phyloP scores from a whole-genome alignment of 2,797 vertebrate genomes.

The Echiichthys vipera region DNA sequence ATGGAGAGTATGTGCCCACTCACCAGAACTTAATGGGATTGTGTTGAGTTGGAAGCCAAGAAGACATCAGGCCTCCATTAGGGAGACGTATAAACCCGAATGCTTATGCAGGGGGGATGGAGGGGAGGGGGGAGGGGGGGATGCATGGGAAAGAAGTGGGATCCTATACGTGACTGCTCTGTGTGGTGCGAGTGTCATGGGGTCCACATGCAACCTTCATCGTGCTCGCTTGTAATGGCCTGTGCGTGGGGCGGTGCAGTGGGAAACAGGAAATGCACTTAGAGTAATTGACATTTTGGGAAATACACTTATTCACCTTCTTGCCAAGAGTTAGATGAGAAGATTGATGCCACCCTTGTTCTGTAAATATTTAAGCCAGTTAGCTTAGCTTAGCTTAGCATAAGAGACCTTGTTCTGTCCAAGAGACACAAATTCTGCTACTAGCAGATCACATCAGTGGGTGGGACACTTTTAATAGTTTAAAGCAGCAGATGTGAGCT shows the following conservation, averaged over 20 bases:
- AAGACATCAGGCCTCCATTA: constrained; percentile 81
- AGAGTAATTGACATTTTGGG: not conserved
- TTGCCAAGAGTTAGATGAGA: not conserved
- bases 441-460: too few relatives aligned
- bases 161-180: constrained; percentile 9
- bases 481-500: not conserved
- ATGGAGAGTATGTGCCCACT: constrained; percentile 64
- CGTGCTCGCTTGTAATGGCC: not conserved
- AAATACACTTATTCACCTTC: not conserved
- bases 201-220: not conserved
- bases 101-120: constrained; percentile 48
- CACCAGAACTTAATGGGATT: constrained; percentile 79
- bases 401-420: too few relatives aligned
- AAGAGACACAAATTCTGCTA: too few relatives aligned
- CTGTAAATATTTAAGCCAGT: constrained; percentile 14
- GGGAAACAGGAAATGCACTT: constrained; percentile 1
- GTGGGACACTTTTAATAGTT: too few relatives aligned
- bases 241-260: not conserved
- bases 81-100: constrained; percentile 58
- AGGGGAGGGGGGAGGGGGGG: constrained; percentile 27
- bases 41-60: constrained; percentile 74
- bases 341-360: not conserved
- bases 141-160: constrained; percentile 29
- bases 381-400: constrained; percentile 31
- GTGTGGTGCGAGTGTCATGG: constrained; percentile 20